Conservation (phyloP, 2,113 vertebrate genomes). For the Talpa occidentalis region DNA sequence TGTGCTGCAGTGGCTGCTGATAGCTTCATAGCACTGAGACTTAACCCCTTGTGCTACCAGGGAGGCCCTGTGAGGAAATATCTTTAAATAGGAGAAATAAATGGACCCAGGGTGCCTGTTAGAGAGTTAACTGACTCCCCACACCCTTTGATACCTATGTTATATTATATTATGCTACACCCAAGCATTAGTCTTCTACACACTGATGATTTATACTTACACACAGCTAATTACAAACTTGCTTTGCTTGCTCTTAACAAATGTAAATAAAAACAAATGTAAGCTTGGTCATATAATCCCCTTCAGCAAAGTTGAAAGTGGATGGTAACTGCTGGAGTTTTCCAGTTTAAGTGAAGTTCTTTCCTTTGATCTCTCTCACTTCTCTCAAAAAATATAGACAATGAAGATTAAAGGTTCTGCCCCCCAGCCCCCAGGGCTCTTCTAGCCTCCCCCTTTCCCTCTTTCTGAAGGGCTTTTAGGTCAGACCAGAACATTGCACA, state of each 20-base stretch:
- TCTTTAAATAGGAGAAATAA: constrained; percentile 52
- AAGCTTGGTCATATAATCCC: background rate
- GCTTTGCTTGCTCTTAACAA: constrained; percentile 64
- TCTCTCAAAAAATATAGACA: constrained; percentile 63
- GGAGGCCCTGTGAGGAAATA: constrained; percentile 74
- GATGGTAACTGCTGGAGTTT: constrained; percentile 7
- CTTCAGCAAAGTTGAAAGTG: background rate
- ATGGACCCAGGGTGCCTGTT: constrained; percentile 14
- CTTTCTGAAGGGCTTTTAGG: constrained; percentile 68
- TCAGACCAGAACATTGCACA: constrained; percentile 64
- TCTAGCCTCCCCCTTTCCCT: background rate
- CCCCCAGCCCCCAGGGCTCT: constrained; percentile 8
- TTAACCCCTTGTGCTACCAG: too few relatives aligned
- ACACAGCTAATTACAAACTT: constrained; percentile 60
- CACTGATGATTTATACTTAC: constrained; percentile 48
- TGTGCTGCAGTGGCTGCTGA: too few relatives aligned
- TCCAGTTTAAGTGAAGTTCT: background rate
- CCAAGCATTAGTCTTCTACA: constrained; percentile 34
- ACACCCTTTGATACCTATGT: constrained; percentile 38
- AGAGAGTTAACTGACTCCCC: constrained; percentile 49
- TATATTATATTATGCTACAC: constrained; percentile 42
- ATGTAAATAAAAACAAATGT: constrained; percentile 48
- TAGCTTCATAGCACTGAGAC: too few relatives aligned
- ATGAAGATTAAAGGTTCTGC: constrained; percentile 55
- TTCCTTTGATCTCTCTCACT: constrained; percentile 30